Percentiles rank a stretch among this genome's conserved stretches.
Evolutionary conservation across 2,888 invertebrate species (phyloP).

Genomic region (Amphiduros pacificus): DNA sequence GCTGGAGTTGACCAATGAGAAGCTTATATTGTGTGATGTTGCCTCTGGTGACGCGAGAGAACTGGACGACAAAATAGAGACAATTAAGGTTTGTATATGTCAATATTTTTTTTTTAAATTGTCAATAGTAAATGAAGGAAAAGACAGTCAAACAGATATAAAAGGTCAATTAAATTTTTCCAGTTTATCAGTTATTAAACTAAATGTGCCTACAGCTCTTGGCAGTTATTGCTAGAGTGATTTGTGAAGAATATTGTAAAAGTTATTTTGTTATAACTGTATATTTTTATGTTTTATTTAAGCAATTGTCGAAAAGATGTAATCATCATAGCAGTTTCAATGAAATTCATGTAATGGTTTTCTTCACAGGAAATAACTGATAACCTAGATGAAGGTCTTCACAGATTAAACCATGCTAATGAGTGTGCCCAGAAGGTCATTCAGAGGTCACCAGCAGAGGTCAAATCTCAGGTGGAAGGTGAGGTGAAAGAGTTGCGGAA

Average conservation of each 20-base stretch:
- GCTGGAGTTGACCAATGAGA: slow-evolving; percentile 79
- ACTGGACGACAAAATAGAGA: slow-evolving; percentile 79
- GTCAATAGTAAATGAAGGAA: background rate
- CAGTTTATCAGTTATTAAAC: too few species aligned
- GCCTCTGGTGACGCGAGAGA: slow-evolving; percentile 71
- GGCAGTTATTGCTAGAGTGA: too few species aligned
- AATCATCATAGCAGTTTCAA: too few species aligned
- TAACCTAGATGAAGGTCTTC: slow-evolving; percentile 68
- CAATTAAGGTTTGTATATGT: slow-evolving; percentile 68
- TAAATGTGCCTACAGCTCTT: too few species aligned
- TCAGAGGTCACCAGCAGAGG: slow-evolving; percentile 33
- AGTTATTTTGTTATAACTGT: too few species aligned
- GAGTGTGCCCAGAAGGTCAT: slow-evolving; percentile 50
- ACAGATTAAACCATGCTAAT: slow-evolving; percentile 71
- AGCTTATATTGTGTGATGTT: slow-evolving; percentile 80
- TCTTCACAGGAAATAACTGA: slow-evolving; percentile 57
- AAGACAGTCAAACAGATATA: too few species aligned
- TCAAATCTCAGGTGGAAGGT: slow-evolving; percentile 61
- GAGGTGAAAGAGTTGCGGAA: slow-evolving; percentile 78
- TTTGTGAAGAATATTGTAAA: too few species aligned
- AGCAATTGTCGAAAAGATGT: too few species aligned
- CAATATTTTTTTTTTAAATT: background rate
- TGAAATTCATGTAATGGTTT: too few species aligned
- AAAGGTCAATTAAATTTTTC: too few species aligned
- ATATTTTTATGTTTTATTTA: too few species aligned